phyloP scores from a whole-genome alignment of 2,797 vertebrate genomes.

The Cossypha niveicapilla region DNA sequence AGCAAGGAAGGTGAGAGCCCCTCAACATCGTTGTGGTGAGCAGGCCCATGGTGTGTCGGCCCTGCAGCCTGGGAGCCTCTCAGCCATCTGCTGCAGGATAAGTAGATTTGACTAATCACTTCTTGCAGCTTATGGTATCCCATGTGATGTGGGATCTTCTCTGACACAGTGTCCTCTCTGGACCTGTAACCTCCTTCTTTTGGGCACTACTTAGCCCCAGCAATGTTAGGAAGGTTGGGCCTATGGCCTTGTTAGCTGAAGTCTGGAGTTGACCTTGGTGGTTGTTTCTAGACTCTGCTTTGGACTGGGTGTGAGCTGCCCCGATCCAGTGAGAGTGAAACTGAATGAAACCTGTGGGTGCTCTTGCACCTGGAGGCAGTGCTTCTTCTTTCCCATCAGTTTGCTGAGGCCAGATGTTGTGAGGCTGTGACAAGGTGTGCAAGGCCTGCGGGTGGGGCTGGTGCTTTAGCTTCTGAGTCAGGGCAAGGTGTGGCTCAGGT shows the following conservation, averaged over 20 bases:
- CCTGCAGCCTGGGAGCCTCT: not conserved
- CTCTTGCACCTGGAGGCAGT: not conserved
- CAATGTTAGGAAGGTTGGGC: not conserved
- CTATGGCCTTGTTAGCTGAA: not conserved
- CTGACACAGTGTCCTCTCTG: conserved; percentile 18
- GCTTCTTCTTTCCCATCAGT: fast-evolving
- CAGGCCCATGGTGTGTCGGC: fast-evolving
- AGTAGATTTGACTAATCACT: conserved; percentile 60
- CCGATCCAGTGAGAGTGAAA: fast-evolving
- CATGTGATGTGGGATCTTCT: conserved; percentile 3
- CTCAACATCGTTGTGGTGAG: conserved; percentile 33
- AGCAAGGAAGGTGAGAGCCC: conserved; percentile 88
- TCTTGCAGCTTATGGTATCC: conserved; percentile 36
- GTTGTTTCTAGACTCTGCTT: not conserved
- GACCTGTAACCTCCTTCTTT: conserved; percentile 21
- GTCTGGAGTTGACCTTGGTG: fast-evolving
- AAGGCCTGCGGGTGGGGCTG: not conserved
- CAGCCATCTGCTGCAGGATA: conserved; percentile 50
- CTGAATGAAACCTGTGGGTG: not conserved
- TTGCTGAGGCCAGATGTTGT: not conserved
- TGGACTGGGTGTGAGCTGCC: not conserved
- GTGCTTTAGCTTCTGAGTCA: not conserved
- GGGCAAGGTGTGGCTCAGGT: not conserved
- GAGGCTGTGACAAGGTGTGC: fast-evolving
- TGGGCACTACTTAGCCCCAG: not conserved